Evolutionary conservation across 2,888 invertebrate species (phyloP), one percentile per base, ranked within the genome.

Genomic region (Philopedon plagiatum): DNA sequence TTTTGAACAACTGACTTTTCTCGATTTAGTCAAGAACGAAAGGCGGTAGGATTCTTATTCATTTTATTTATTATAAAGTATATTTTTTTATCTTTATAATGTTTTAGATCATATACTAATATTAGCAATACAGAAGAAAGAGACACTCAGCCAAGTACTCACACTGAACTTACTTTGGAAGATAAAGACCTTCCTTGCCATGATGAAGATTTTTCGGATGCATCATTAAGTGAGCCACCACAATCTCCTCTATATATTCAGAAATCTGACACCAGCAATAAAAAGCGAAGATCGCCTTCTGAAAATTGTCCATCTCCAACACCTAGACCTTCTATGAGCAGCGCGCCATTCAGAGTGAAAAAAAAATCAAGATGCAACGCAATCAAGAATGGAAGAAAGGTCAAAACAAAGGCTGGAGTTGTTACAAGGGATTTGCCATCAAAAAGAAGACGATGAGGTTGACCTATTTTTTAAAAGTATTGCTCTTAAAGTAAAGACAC

Each of bases 401-500:
- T 44, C 13, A 19, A 18, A 41, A 5, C 15, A 41, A 41, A 41
- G 41, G 18, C 5, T 18, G 9, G 9, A 41, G 9, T 41, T 41
- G 18, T 41, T 41, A 15, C 41, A 18, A 8, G 18, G 9, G 18
- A 15, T 41, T 18, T 5, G 39, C 1, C 13, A 46, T n/a, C 11
- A n/a, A 37, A n/a, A 37, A n/a, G 37, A 37, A 37, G 37, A 37
- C 37, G 37, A 37, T n/a, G 11, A 37, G 39, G 29, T 62, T 15
- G 62, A 61, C 29, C 21, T 58, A 15, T 58, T 68, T 62, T 18
- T 68, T 18, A 68, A 49, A 51, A 68, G 62, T 29, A 44, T 67
- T 13, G 62, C 61, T 62, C 23, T 68, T 9, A 68, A 11, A 37
- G 61, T 68, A 18, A 68, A 68, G 34, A 68, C 26, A 62, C 8